Base-by-base conservation (phyloP, 2,888 invertebrate species). In the Brachylomia viminalis region DNA sequence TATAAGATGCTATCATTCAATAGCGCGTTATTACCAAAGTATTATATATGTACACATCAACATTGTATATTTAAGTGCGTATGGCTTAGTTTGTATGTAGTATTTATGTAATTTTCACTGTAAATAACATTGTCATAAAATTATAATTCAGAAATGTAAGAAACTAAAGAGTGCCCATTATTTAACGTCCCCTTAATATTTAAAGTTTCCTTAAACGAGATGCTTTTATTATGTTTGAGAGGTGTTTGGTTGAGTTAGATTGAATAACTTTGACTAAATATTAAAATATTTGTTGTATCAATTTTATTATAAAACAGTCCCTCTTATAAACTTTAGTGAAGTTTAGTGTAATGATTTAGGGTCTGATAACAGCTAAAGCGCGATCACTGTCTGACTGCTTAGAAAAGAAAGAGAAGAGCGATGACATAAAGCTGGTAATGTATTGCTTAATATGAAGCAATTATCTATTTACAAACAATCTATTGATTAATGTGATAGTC, bases 121-220 rank as follows among this genome's bases (percentile, higher is more conserved):
- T 77, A 77, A 64, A 77, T 77, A 56, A 38, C 47, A 64, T 47
- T n/a, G 13, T 64, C 23, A 27, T 27, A 6, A 42, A 42, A 62
- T 45, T 75, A 27, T 56, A n/a, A 23, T 30, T 54, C 0, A 72
- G 11, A 38, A 27, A 23, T 47, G 0, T 17, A 73, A n/a, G n/a
- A n/a, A n/a, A 59, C 8, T 20, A 13, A 17, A 27, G 5, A 8
- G 1, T 20, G 49, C 23, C 17, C 4, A 27, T 73, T 73, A 59
- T 73, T 72, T 38, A 17, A 11, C 10, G 0, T 30, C n/a, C 42
- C 42, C 42, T 42, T 42, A 38, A 2, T 38, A 38, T 4, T 38
- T 38, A 38, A 7, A 5, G 38, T 38, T 38, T 10, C 30, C 47
- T 23, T 15, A 23, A 15, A 30, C 23, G 15, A 15, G 30, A 30